Base-by-base conservation (phyloP, 92 coral and sea anemone species). In the Porites evermanni region DNA sequence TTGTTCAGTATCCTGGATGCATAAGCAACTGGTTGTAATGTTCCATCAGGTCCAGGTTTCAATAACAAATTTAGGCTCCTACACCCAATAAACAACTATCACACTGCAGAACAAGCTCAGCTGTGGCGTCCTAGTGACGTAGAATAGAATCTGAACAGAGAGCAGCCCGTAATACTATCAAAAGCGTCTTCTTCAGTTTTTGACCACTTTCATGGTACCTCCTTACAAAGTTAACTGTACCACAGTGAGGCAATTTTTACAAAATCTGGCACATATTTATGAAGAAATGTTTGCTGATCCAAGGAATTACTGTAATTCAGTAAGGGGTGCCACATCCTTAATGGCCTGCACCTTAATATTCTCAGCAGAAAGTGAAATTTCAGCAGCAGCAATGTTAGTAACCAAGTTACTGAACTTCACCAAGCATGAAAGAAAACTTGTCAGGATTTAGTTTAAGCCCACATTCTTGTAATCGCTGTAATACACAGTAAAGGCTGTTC, bases 241-340 rank as follows among this genome's bases (percentile, higher is more conserved):
- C 82, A 59, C 26, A 91, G 93, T 29, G 77, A 56, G 75, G 88
- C 21, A 44, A 83, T 76, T n/a, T 66, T 75, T 52, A 89, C 91
- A 71, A 88, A 91, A 72, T 79, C 88, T 6, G 87, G 75, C 67
- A 88, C 84, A 69, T 82, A 87, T 60, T 83, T 77, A 72, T n/a
- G 59, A 8, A 7, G 59, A 54, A 54, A 29, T 8, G 13, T 54
- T 54, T 8, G 59, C 59, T 54, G 11, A 54, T 63, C 67, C 67
- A 14, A 63, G 67, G 67, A 63, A 63, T 14, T 1, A 63, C 20
- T 63, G 67, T 63, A 63, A n/a, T n/a, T 63, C 67, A 12, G 67
- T 1, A 14, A 63, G 67, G 6, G 67, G 24, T 63, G 67, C 67
- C 18, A 19, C 67, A 14, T 63, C n/a, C 67, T 63, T 14, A 1